Evolutionary conservation across 2,113 vertebrate species (phyloP), one percentile per base, ranked within the genome.

Genomic region (Otolemur garnettii): DNA sequence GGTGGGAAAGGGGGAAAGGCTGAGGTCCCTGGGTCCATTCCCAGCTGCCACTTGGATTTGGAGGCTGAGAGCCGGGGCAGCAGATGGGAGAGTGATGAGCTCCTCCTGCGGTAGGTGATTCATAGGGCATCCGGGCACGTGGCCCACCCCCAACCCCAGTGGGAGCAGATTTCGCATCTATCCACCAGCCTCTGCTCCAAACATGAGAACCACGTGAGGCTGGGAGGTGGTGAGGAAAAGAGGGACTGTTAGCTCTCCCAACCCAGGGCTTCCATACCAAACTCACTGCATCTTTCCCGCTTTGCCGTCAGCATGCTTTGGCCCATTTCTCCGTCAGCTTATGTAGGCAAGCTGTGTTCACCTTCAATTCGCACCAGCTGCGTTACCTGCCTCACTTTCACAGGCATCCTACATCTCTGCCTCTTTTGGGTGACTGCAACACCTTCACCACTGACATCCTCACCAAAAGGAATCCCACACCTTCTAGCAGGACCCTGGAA

Each of bases 21-120:
- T 66, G 72, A 82, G 88, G 91, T 81, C 87, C 8, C 72, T 0
- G 4, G 80, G n/a, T 60, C 38, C 1, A 1, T 62, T 85, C 79
- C 92, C 85, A 81, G 80, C 84, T 85, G 71, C 84, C 38, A 28
- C 24, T 42, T 83, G 35, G 9, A 24, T 68, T 62, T 90, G 92
- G 72, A 96, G 87, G 26, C 60, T 53, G 71, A 75, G 57, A 38
- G n/a, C 21, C 28, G 92, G 75, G 80, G 26, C 33, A 80, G 87
- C 96, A 97, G 87, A 92, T 96, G 96, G 95, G 71, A 85, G 15
- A 87, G 77, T 0, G 55, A 59, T 11, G 84, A 59, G 59, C 81
- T 78, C 45, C 79, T 74, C 79, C 82, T 88, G 87, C 85, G 64
- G 80, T 60, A 97, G 96, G 95, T 95, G 93, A 97, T 53, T 96